Conservation (phyloP, 2,797 vertebrate genomes). For the Pseudochirops corinnae region DNA sequence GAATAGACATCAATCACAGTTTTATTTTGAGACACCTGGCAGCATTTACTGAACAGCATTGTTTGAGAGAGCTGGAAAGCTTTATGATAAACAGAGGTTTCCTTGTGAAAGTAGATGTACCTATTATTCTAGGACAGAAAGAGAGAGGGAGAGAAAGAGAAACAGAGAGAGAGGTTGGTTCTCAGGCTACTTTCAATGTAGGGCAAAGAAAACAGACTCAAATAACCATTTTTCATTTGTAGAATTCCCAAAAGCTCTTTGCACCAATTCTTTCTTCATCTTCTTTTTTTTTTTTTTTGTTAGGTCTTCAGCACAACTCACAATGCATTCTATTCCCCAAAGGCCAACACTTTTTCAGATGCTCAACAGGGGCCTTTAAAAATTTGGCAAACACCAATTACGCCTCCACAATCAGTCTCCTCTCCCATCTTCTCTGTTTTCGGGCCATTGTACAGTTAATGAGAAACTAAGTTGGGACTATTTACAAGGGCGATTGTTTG, state of each 20-base stretch:
- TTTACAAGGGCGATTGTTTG: slow-evolving; percentile 78
- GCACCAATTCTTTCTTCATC: slow-evolving; percentile 66
- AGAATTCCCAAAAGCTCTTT: slow-evolving; percentile 77
- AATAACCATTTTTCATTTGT: slow-evolving; percentile 72
- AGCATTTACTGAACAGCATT: slow-evolving; percentile 55
- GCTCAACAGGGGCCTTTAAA: slow-evolving; percentile 61
- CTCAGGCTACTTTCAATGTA: slow-evolving; percentile 76
- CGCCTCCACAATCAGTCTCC: slow-evolving; percentile 48
- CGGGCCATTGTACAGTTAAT: slow-evolving; percentile 68
- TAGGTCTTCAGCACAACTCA: slow-evolving; percentile 54
- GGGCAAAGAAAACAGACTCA: slow-evolving; percentile 34
- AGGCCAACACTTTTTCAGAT: slow-evolving; percentile 70
- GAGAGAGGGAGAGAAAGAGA: slow-evolving; percentile 62
- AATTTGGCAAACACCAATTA: slow-evolving; percentile 62
- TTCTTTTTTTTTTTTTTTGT: slow-evolving; percentile 31
- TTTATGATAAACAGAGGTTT: slow-evolving; percentile 78
- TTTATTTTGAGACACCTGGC: slow-evolving; percentile 69
- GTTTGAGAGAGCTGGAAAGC: slow-evolving; percentile 72
- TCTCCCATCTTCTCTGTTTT: slow-evolving; percentile 68
- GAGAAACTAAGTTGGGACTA: slow-evolving; percentile 65
- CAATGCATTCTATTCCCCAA: slow-evolving; percentile 52
- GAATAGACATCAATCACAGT: slow-evolving; percentile 61
- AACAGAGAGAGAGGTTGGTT: slow-evolving; percentile 74
- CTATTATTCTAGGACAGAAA: slow-evolving; percentile 71
- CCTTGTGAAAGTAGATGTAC: slow-evolving; percentile 71